Percentiles rank a stretch among this genome's conserved stretches.
These are phyloP conservation scores for Myotis myotis DNA, from an alignment of 2,797 vertebrate species.

Conservation along the genomic window DNA sequence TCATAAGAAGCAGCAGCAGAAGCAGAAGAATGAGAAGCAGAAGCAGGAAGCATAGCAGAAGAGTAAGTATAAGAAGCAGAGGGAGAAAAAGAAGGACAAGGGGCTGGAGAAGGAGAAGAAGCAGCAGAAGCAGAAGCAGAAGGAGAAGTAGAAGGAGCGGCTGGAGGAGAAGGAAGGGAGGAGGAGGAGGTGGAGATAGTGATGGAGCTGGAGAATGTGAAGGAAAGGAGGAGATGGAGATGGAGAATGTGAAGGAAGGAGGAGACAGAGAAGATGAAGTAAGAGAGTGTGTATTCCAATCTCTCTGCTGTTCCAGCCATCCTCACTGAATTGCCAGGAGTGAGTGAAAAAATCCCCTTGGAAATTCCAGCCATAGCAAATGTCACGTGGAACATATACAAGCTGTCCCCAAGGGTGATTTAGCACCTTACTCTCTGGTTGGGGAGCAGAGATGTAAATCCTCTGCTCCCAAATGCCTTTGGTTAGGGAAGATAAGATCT, in stretches of 20 bases:
- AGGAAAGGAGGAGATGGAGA: too few relatives aligned
- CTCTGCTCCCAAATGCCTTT: not conserved
- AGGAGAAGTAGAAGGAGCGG: not conserved
- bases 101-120: too few relatives aligned
- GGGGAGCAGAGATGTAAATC: not conserved
- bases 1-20: too few relatives aligned
- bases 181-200: too few relatives aligned
- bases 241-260: too few relatives aligned
- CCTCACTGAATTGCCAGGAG: conserved; percentile 20
- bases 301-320: not conserved
- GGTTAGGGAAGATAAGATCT: not conserved
- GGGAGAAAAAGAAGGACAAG: too few relatives aligned
- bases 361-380: not conserved
- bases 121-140: not conserved
- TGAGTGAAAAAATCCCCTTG: conserved; percentile 9
- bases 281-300: not conserved
- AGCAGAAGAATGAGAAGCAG: too few relatives aligned
- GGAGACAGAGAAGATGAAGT: too few relatives aligned
- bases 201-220: too few relatives aligned
- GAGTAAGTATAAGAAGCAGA: too few relatives aligned
- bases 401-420: not conserved
- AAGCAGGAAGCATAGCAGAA: too few relatives aligned
- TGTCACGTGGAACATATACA: not conserved
- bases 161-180: not conserved
- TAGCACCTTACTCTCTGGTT: not conserved